These are phyloP conservation scores for Macrobrachium nipponense DNA, from an alignment of 1,140 invertebrate genomes.

Conservation along the genomic window DNA sequence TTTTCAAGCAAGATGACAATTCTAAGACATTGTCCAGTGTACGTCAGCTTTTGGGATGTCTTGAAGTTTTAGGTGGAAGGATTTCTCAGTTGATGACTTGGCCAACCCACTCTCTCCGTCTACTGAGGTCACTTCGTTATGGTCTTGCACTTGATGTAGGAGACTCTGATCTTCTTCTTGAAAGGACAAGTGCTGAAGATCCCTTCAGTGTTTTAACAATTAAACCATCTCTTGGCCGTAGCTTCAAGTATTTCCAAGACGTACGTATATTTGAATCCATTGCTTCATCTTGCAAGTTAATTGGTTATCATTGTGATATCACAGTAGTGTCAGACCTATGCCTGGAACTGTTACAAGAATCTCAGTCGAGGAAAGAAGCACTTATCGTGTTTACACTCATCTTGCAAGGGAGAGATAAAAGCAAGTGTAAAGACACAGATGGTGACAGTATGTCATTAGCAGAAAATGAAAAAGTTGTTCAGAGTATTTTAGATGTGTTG, in stretches of 20 bases:
- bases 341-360: conserved; percentile 19
- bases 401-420: conserved; percentile 33
- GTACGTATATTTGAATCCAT: conserved; percentile 10
- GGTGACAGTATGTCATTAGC: neutral
- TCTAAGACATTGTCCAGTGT: conserved; percentile 13
- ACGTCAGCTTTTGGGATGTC: conserved; percentile 16
- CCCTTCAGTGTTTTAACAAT: conserved; percentile 20
- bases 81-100: neutral
- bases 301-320: conserved; percentile 27
- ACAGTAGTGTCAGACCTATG: conserved; percentile 19
- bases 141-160: neutral
- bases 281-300: neutral
- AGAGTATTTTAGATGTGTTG: conserved; percentile 25
- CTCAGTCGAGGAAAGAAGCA: conserved; percentile 13
- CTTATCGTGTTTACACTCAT: conserved; percentile 23
- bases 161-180: conserved; percentile 22
- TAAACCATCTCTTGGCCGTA: conserved; percentile 21
- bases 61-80: conserved; percentile 32
- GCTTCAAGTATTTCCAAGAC: conserved; percentile 25
- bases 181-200: conserved; percentile 19
- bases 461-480: conserved; percentile 26
- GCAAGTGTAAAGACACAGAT: conserved; percentile 26
- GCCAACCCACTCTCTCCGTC: conserved; percentile 19
- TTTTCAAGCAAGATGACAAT: conserved; percentile 8
- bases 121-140: conserved; percentile 5